Conservation (phyloP, 2,113 vertebrate genomes). For the Grallaria varia region DNA sequence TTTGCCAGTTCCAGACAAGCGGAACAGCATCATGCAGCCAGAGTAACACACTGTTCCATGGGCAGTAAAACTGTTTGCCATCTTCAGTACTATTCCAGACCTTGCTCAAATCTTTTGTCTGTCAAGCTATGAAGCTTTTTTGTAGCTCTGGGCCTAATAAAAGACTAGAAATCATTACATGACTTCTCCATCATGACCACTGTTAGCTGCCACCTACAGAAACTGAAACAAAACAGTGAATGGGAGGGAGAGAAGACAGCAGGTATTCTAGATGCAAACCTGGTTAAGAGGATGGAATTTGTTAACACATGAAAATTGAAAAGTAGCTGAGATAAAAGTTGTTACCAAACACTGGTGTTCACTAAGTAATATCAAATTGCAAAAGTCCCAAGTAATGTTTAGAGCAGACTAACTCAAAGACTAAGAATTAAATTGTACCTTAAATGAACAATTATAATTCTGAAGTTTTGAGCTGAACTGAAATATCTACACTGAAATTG, state of each 20-base stretch:
- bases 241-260: background rate
- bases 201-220: background rate
- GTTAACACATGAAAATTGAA: background rate
- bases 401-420: background rate
- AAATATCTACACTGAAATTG: background rate
- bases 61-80: background rate
- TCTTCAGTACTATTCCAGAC: background rate
- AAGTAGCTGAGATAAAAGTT: background rate
- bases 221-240: background rate
- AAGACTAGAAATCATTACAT: too few species aligned
- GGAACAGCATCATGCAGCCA: accelerated
- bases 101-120: background rate
- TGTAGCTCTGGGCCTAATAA: background rate
- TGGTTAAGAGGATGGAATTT: background rate
- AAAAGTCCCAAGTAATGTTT: background rate
- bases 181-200: too few species aligned
- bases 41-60: background rate
- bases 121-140: background rate
- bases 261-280: background rate
- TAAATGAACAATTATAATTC: background rate
- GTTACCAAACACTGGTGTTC: background rate
- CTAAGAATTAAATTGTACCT: background rate
- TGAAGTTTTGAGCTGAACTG: background rate
- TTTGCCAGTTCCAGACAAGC: background rate
- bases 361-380: background rate